A percentile compares a stretch with the other conserved stretches of the same genome.
Conservation (phyloP, 1,140 invertebrate genomes). For the Drosophila nasuta region DNA sequence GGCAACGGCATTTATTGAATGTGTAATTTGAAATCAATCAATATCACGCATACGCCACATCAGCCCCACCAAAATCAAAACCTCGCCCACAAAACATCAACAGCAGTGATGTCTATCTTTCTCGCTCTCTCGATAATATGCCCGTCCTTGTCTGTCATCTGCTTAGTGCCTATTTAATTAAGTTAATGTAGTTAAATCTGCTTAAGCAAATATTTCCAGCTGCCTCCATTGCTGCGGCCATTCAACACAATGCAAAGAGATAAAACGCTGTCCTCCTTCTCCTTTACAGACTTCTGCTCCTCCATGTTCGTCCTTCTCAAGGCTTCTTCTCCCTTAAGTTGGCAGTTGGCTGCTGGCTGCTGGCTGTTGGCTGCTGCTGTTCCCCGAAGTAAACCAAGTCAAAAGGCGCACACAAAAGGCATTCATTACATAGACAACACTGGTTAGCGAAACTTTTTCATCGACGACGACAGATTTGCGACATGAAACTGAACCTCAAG, state of each 20-base stretch:
- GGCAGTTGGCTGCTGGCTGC: neutral
- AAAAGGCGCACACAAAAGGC: slow-evolving; percentile 68
- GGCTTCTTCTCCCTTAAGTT: neutral
- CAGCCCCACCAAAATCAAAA: slow-evolving; percentile 34
- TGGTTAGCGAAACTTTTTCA: slow-evolving; percentile 70
- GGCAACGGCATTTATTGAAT: slow-evolving; percentile 70
- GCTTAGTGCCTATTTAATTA: slow-evolving; percentile 83
- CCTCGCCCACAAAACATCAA: slow-evolving; percentile 7
- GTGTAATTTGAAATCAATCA: slow-evolving; percentile 79
- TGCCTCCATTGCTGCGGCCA: slow-evolving; percentile 32
- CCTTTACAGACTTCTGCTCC: neutral
- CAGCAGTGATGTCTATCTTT: neutral
- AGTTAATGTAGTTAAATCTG: slow-evolving; percentile 84
- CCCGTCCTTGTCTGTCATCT: slow-evolving; percentile 39
- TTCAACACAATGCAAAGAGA: slow-evolving; percentile 71
- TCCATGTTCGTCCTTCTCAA: neutral
- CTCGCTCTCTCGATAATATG: neutral
- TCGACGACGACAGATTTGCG: slow-evolving; percentile 77
- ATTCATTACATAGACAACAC: slow-evolving; percentile 74
- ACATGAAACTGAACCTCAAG: slow-evolving; percentile 60
- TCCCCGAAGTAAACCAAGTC: slow-evolving; percentile 46
- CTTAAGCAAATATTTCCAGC: slow-evolving; percentile 80
- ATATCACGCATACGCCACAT: slow-evolving; percentile 62
- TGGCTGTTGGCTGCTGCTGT: neutral
- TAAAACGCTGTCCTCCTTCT: slow-evolving; percentile 45